A percentile compares a stretch with the other conserved stretches of the same genome.
These are phyloP conservation scores for Neocrepidodera transversa DNA, from an alignment of 2,888 invertebrate species.

Conservation along the genomic window DNA sequence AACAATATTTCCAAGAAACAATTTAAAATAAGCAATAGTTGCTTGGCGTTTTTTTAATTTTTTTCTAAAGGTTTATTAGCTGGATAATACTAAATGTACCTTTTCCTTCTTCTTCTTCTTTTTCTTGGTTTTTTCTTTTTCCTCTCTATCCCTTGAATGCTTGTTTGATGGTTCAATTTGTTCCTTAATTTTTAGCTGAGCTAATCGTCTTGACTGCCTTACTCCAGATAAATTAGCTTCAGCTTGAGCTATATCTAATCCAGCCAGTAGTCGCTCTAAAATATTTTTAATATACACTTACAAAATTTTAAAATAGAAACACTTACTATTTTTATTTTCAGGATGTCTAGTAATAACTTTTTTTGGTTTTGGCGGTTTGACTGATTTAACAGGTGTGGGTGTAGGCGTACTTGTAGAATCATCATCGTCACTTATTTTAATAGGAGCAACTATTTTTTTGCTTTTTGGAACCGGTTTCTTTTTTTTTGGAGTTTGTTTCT, in stretches of 20 bases:
- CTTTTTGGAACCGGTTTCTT: constrained; percentile 43
- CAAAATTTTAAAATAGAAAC: no score
- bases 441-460: constrained; percentile 37
- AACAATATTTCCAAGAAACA: no score
- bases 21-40: no score
- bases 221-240: constrained; percentile 66
- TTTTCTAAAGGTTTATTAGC: no score
- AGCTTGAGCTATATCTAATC: constrained; percentile 61
- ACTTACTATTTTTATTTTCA: constrained; percentile 44
- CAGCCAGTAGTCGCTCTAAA: constrained; percentile 60
- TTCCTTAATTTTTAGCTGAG: constrained; percentile 86
- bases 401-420: constrained; percentile 31
- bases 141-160: constrained; percentile 8
- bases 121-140: constrained; percentile 47
- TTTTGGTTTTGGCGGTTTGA: constrained; percentile 4
- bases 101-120: constrained; percentile 59
- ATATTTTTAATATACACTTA: no score
- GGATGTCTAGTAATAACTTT: constrained; percentile 33
- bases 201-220: constrained; percentile 83
- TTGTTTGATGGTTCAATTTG: constrained; percentile 70
- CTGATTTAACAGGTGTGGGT: no score
- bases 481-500: constrained; percentile 42
- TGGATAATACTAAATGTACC: no score
- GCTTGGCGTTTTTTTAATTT: no score
- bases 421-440: constrained; percentile 32